Base-by-base conservation (phyloP, 2,888 invertebrate genomes). In the Pterostichus niger region DNA sequence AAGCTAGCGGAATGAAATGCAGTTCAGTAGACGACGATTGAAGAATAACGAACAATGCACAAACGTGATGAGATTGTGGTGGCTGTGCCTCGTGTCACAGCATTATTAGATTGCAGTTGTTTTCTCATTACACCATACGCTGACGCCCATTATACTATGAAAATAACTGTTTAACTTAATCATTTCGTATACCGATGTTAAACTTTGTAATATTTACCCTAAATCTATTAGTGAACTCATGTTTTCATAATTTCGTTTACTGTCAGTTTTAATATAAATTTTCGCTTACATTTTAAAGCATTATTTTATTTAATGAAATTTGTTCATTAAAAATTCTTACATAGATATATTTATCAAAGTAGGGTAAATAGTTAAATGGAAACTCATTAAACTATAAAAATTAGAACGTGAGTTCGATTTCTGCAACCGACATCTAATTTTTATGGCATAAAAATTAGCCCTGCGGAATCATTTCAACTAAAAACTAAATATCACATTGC, bases 91-190 rank as follows among this genome's bases (percentile, higher is more conserved):
- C 24, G 17, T 56, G 17, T 56, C 6, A 52, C 24, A 56, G 17
- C 56, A 15, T 56, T 56, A 56, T 56, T 56, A 56, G 56, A 56
- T 56, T 56, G 15, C 17, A 56, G 56, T 17, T 56, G 15, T 17
- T 17, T 17, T 56, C 9, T 13, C 15, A 7, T 56, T 56, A 17
- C 17, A 56, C 24, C 13, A 40, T 40, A 40, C 40, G 40, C 40
- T 9, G 9, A 40, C 40, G 56, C 56, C 24, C 52, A 52, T 10
- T 56, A 10, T 56, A 17, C 13, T 31, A 56, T 11, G 17, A 17
- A 56, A 56, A 56, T 17, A 11, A 49, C 49, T 49, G 49, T 9
- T 49, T 10, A n/a, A 10, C 13, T 49, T 49, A 2, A 49, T 49
- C n/a, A 56, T 56, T 56, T 56, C 13, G 56, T 9, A 17, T 15